Evolutionary conservation across 2,113 vertebrate genomes (phyloP).

Genomic region (Psilopogon haemacephalus): DNA sequence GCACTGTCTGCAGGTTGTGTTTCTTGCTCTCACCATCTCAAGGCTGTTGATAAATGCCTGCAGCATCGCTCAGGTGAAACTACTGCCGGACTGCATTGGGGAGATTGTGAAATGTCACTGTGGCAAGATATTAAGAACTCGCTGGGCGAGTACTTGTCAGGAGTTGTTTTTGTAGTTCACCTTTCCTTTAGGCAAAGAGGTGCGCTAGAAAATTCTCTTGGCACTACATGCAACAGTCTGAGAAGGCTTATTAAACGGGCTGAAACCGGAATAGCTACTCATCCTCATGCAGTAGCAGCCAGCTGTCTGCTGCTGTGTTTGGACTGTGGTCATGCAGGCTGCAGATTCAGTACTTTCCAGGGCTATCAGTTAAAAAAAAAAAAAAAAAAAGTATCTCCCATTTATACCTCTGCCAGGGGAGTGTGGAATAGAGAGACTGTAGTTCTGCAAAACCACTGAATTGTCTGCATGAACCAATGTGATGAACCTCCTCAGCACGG

Average conservation of each 20-base stretch:
- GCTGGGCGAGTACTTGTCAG: not conserved
- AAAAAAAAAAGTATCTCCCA: not conserved
- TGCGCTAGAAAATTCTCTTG: not conserved
- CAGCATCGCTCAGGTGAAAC: not conserved
- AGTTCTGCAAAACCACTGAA: not conserved
- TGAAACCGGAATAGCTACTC: not conserved
- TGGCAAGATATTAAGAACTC: not conserved
- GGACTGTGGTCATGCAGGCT: not conserved
- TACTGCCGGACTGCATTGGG: not conserved
- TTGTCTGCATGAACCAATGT: not conserved
- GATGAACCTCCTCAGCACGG: not conserved
- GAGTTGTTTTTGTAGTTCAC: conserved; percentile 28
- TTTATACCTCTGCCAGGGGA: not conserved
- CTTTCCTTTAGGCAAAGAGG: conserved; percentile 4
- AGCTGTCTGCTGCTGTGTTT: not conserved
- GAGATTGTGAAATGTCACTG: not conserved
- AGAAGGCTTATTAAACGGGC: not conserved
- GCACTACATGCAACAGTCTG: not conserved
- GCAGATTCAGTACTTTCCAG: not conserved
- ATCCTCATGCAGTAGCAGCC: not conserved
- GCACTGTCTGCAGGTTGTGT: not conserved
- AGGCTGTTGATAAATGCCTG: not conserved
- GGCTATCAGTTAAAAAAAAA: not conserved
- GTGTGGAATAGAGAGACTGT: not conserved
- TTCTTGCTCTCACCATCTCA: not conserved